Base-by-base conservation (phyloP, 1,140 invertebrate genomes). In the Sinella curviseta region DNA sequence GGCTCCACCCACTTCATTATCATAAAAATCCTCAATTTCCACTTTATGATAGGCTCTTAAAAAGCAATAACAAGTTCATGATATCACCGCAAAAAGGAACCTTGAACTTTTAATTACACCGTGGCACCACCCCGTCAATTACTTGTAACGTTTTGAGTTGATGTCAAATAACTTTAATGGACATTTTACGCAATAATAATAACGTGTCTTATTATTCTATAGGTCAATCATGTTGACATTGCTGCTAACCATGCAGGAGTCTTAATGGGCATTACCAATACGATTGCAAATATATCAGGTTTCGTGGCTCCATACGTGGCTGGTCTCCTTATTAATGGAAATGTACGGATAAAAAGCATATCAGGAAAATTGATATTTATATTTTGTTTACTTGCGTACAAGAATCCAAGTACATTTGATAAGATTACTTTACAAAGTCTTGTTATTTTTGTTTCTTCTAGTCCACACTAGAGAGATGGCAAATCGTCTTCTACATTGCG, bases 211-310 rank as follows among this genome's bases (percentile, higher is more conserved):
- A 8, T 60, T 60, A 16, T 14, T 26, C 57, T 70, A 2, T 24
- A 70, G 65, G 65, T 83, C 8, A 90, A 90, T 79, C 89, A 89
- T 79, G 83, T 90, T 73, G 89, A 91, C 82, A 86, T 91, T 76
- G 89, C 89, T 8, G 87, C 88, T 28, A 88, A 87, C 85, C 85
- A 84, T 86, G 89, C 89, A 34, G 87, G 89, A 81, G 83, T 85
- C 24, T 81, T 90, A n/a, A 84, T 89, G 88, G 89, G 89, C 4
- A 84, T 90, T n/a, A 88, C 89, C 14, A 90, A 90, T 84, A 88
- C 87, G 8, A 85, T 89, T 79, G 88, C 89, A 16, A 90, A 89
- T 24, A 82, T 89, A 16, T 78, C 76, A 34, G 89, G 89, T 31
- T 89, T 90, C 77, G 78, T 89, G 36, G 88, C 87, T 79, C 89